Evolutionary conservation across 2,888 invertebrate species (phyloP).

Genomic region (Chrysina gloriosa): DNA sequence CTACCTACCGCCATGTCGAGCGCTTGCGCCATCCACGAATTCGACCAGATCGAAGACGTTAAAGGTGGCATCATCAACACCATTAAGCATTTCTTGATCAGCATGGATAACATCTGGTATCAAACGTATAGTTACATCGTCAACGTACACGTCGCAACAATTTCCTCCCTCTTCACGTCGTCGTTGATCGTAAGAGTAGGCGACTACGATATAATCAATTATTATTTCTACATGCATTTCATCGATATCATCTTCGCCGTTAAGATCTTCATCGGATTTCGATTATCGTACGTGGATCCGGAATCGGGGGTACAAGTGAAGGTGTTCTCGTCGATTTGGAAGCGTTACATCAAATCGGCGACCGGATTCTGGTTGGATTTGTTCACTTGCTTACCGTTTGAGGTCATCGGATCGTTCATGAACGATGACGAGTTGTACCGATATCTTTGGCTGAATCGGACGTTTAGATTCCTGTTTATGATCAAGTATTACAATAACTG

Average conservation of each 20-base stretch:
- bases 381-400: slow-evolving; percentile 48
- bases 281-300: slow-evolving; percentile 48
- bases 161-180: slow-evolving; percentile 37
- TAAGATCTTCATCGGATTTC: slow-evolving; percentile 48
- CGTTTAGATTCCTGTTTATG: slow-evolving; percentile 44
- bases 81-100: slow-evolving; percentile 6
- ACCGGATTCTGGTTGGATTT: slow-evolving; percentile 49
- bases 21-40: not conserved
- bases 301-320: slow-evolving; percentile 47
- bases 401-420: slow-evolving; percentile 35
- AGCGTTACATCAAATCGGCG: slow-evolving; percentile 44
- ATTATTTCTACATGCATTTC: slow-evolving; percentile 21
- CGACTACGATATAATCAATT: slow-evolving; percentile 5
- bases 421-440: not conserved
- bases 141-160: slow-evolving; percentile 36
- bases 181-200: slow-evolving; percentile 14
- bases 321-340: slow-evolving; percentile 42
- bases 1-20: not conserved
- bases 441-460: slow-evolving; percentile 38
- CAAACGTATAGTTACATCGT: slow-evolving; percentile 21
- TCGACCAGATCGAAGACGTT: not conserved
- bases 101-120: slow-evolving; percentile 18
- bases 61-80: not conserved
- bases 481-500: slow-evolving; percentile 43
- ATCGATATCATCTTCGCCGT: slow-evolving; percentile 45